Evolutionary conservation across 2,113 vertebrate genomes (phyloP).

Genomic region (Apistogramma diplotaenia): DNA sequence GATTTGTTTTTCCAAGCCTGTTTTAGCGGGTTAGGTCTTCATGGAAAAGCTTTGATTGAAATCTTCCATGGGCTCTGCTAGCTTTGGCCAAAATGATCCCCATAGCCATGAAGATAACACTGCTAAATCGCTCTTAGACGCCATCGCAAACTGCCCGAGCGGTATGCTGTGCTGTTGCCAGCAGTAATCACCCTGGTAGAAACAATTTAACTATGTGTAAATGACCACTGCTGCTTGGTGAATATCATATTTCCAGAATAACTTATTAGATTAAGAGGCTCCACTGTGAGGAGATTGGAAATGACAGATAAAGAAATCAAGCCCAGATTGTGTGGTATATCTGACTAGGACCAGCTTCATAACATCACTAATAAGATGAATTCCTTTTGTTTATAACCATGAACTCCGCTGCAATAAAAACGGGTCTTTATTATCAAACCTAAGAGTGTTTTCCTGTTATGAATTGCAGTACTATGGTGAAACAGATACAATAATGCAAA

Average conservation of each 20-base stretch:
- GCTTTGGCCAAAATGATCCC: constrained; percentile 13
- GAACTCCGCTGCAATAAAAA: constrained; percentile 46
- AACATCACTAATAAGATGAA: constrained; percentile 43
- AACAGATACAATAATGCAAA: constrained; percentile 66
- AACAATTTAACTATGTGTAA: constrained; percentile 69
- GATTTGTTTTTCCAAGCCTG: constrained; percentile 23
- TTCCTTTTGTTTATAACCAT: constrained; percentile 49
- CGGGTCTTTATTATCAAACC: constrained; percentile 39
- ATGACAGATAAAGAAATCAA: constrained; percentile 54
- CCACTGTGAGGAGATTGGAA: constrained; percentile 41
- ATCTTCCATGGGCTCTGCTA: constrained; percentile 27
- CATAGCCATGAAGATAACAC: constrained; percentile 27
- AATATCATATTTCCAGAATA: constrained; percentile 60
- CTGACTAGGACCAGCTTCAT: constrained; percentile 35
- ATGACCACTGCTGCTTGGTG: constrained; percentile 62
- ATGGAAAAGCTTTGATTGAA: constrained; percentile 38
- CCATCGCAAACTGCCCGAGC: constrained; percentile 43
- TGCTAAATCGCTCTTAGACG: constrained; percentile 36
- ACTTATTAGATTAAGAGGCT: constrained; percentile 61
- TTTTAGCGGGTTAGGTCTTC: constrained; percentile 14
- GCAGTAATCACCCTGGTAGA: constrained; percentile 59
- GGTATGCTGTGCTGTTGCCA: constrained; percentile 58
- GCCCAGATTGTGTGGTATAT: constrained; percentile 25
- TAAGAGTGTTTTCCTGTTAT: constrained; percentile 40
- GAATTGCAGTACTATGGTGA: constrained; percentile 50